Base-by-base conservation (phyloP, 2,797 vertebrate genomes). In the Myotis findleyi region DNA sequence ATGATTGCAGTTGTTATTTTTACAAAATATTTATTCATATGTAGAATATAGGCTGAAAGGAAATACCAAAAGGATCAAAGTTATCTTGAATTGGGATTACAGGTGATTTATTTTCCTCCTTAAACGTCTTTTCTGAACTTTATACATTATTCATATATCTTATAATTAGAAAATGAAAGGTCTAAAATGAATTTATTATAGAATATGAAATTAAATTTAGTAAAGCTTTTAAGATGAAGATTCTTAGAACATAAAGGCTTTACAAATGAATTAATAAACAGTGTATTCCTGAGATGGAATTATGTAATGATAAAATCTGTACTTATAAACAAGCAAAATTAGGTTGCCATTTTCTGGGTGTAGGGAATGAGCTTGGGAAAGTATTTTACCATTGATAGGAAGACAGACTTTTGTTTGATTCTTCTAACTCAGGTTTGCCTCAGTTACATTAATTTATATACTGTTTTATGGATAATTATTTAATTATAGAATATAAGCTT, bases 131-230 rank as follows among this genome's bases (percentile, higher is more conserved):
- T 76, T 82, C 64, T 89, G 51, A 84, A 47, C 69, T 93, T 83
- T 81, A 51, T 80, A 62, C 14, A 71, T 71, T 83, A n/a, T 69
- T 80, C 11, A 10, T 83, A 33, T 95, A 71, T 91, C 93, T 93
- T 76, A 81, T 91, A 64, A 57, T 72, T 47, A 73, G 51, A 87
- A 80, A 90, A 77, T 71, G 84, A 90, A 76, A 77, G 73, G 72
- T 94, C 16, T 83, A 86, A 92, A 86, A 53, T 87, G 30, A 94
- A 69, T 93, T 95, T 11, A 36, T 83, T 94, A 53, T 59, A 38
- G 30, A 93, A 8, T 89, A 23, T 87, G 16, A 91, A 92, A 47
- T 91, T 87, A 83, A 93, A 66, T 79, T 95, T 91, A 86, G 51
- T 93, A 80, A 85, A 79, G 33, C 30, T 82, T 92, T 80, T 91